phyloP scores from a whole-genome alignment of 2,797 vertebrate genomes.

The Bradypodion pumilum region DNA sequence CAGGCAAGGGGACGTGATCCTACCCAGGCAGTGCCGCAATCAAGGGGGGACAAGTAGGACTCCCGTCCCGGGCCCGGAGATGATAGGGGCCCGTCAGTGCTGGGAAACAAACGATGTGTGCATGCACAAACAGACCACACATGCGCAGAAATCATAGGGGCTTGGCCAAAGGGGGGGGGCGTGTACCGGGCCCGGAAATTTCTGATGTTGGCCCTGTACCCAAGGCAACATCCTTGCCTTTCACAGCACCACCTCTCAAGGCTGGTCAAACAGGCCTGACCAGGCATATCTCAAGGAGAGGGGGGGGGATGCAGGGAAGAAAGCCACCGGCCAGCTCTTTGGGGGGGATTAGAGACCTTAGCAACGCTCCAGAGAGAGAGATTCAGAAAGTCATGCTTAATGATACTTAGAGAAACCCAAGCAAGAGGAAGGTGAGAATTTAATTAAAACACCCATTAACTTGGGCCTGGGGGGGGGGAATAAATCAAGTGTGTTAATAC shows the following conservation, averaged over 20 bases:
- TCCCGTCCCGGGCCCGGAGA: too few relatives aligned
- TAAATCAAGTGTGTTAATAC: slow-evolving; percentile 71
- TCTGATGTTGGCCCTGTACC: too few relatives aligned
- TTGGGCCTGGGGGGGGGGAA: slow-evolving; percentile 65
- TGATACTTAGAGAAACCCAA: slow-evolving; percentile 75
- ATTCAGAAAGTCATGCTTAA: slow-evolving; percentile 74
- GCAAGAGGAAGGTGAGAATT: slow-evolving; percentile 53
- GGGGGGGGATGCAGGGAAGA: neutral
- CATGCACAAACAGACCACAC: too few relatives aligned
- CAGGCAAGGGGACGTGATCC: slow-evolving; percentile 29
- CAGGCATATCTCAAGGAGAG: slow-evolving; percentile 72
- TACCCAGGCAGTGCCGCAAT: too few relatives aligned
- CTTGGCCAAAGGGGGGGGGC: too few relatives aligned
- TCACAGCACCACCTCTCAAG: slow-evolving; percentile 62
- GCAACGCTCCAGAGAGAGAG: slow-evolving; percentile 69
- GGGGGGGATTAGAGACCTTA: slow-evolving; percentile 74
- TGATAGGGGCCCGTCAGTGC: too few relatives aligned
- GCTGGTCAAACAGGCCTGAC: slow-evolving; percentile 69
- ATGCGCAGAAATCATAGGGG: too few relatives aligned
- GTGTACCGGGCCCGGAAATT: too few relatives aligned
- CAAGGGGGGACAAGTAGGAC: too few relatives aligned
- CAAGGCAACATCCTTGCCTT: slow-evolving; percentile 61
- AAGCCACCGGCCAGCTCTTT: slow-evolving; percentile 62
- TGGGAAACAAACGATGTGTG: too few relatives aligned
- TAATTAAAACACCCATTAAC: slow-evolving; percentile 79